Percentiles rank a stretch among this genome's conserved stretches.
Conservation (phyloP, 2,888 invertebrate species). For the Rhogogaster chlorosoma region DNA sequence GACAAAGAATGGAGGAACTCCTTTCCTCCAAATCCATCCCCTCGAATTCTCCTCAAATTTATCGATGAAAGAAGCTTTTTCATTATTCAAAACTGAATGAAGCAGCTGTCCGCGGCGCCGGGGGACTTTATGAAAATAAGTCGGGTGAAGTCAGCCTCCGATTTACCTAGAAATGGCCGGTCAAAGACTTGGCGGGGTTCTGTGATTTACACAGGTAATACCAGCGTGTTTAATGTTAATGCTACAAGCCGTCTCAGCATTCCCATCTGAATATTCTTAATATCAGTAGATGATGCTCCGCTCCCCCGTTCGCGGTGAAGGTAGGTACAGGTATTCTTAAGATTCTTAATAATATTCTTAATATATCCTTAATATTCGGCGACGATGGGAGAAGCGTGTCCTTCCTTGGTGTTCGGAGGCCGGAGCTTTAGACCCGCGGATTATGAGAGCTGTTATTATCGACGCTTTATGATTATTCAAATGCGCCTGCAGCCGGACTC, state of each 20-base stretch:
- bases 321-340: not conserved
- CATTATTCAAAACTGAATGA: not conserved
- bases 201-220: constrained; percentile 72
- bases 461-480: constrained; percentile 51
- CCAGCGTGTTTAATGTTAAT: constrained; percentile 65
- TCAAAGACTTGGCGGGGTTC: constrained; percentile 62
- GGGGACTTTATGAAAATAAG: constrained; percentile 18
- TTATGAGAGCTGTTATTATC: constrained; percentile 51
- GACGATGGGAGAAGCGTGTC: constrained; percentile 47
- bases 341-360: constrained; percentile 45
- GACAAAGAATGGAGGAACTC: constrained; percentile 37
- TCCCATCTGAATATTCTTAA: constrained; percentile 50
- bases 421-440: constrained; percentile 42
- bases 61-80: constrained; percentile 42
- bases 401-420: not conserved
- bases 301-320: not conserved
- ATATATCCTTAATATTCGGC: constrained; percentile 63
- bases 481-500: constrained; percentile 41
- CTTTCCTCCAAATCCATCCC: not conserved
- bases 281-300: constrained; percentile 30
- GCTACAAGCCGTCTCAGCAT: constrained; percentile 68
- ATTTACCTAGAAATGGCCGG: constrained; percentile 72
- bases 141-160: constrained; percentile 59
- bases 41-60: not conserved
- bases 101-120: not conserved